phyloP scores from a whole-genome alignment of 2,113 vertebrate genomes.

The Cebidichthys violaceus region DNA sequence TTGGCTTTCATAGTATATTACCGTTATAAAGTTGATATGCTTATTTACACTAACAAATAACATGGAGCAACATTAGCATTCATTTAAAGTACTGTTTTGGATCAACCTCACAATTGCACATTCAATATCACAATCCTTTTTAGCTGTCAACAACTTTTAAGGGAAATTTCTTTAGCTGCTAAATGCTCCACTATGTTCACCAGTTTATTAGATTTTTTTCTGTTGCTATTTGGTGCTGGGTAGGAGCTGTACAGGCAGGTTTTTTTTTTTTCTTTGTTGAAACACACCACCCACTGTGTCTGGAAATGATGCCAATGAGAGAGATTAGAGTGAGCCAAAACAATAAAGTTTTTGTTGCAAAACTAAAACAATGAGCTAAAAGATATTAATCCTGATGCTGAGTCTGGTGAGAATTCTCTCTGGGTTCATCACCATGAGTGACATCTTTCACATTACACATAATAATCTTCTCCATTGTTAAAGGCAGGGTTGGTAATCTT shows the following conservation, averaged over 20 bases:
- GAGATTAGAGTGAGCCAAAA: not conserved
- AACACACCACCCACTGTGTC: not conserved
- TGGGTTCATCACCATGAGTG: not conserved
- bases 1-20: too few relatives aligned
- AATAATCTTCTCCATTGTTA: not conserved
- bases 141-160: not conserved
- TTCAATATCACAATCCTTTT: not conserved
- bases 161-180: not conserved
- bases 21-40: not conserved
- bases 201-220: not conserved
- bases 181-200: not conserved
- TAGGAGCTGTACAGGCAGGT: not conserved
- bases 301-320: not conserved
- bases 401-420: not conserved
- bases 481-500: not conserved
- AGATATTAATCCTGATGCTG: not conserved
- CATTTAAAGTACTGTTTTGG: not conserved
- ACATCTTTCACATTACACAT: not conserved
- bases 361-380: not conserved
- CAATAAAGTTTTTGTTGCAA: not conserved
- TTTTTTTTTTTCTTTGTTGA: not conserved
- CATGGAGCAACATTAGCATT: not conserved
- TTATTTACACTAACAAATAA: not conserved
- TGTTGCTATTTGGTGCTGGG: not conserved
- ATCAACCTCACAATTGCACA: not conserved